Base-by-base conservation (phyloP, 1,140 invertebrate species). In the Listronotus bonariensis region DNA sequence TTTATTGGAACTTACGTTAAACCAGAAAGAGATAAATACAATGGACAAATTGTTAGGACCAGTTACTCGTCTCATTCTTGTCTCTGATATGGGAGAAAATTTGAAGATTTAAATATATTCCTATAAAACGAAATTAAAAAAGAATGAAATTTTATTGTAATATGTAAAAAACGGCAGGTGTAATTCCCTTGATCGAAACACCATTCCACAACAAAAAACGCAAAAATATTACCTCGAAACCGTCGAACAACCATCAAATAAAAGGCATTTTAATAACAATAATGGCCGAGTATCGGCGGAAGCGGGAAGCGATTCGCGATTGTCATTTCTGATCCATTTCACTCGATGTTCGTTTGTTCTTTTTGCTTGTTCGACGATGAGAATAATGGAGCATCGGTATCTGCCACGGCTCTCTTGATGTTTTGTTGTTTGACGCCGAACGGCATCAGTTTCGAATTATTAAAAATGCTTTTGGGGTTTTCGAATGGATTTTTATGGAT, bases 281-380 rank as follows among this genome's bases (percentile, higher is more conserved):
- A 69, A 69, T 69, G 67, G 67, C 34, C 49, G 41, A 46, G 11
- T 46, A 63, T 59, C 61, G 55, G 43, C 55, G 36, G 67, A 46
- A 36, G 61, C 51, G 54, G 43, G 43, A 62, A 58, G 59, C 63
- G 67, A 60, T 57, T 58, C 51, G 67, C 61, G 67, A 69, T 69
- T 66, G 69, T 71, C 67, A 49, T 62, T 71, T 71, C 67, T 67
- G 69, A 71, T 71, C 69, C 69, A 71, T 71, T 71, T 71, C 69
- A 67, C 56, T 56, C 63, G 69, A 65, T 71, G 66, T 63, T 65
- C 65, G 65, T 64, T 69, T 69, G 46, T 65, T 63, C 66, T 36
- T 68, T 63, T 68, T 63, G 43, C 60, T 56, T 26, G 53, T 52
- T 61, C 58, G 58, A 26, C 20, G 20, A 26, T 36, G 60, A 32